Percentiles rank a stretch among this genome's conserved stretches.
Evolutionary conservation across 2,888 invertebrate species (phyloP).

Genomic region (Drosophila siamana): DNA sequence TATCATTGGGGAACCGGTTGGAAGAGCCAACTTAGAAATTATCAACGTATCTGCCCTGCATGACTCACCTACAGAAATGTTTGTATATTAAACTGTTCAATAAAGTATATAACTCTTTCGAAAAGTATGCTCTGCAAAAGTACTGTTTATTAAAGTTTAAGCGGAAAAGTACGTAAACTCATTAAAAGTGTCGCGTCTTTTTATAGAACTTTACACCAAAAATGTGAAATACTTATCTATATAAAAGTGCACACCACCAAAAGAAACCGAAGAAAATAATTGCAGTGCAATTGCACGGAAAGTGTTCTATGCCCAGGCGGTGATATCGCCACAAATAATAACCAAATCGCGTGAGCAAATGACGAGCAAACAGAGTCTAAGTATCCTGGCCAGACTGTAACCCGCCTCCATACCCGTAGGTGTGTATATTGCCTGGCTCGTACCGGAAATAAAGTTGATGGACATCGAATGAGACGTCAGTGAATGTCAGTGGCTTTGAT

Average conservation of each 20-base stretch:
- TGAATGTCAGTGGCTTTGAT: conserved; percentile 40
- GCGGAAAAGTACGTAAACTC: background rate
- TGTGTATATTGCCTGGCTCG: conserved; percentile 37
- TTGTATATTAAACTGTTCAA: background rate
- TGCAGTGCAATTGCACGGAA: conserved; percentile 29
- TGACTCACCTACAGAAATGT: too few species aligned
- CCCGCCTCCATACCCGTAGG: background rate
- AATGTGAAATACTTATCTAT: conserved; percentile 4
- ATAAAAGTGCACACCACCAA: conserved; percentile 25
- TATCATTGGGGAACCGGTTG: too few species aligned
- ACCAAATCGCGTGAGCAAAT: conserved; percentile 44
- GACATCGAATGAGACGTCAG: conserved; percentile 28
- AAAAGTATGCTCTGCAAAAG: too few species aligned
- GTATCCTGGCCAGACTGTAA: conserved; percentile 6
- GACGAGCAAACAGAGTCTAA: conserved; percentile 5
- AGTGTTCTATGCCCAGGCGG: conserved; percentile 18
- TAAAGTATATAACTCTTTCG: too few species aligned
- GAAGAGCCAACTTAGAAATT: background rate
- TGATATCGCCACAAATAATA: conserved; percentile 50
- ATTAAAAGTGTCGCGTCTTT: conserved; percentile 18
- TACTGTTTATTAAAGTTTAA: background rate
- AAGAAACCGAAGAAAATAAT: conserved; percentile 18
- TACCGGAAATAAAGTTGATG: conserved; percentile 37
- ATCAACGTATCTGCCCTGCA: background rate
- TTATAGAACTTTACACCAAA: conserved; percentile 20